Evolutionary conservation across 2,888 invertebrate genomes (phyloP), one percentile per base, ranked within the genome.

Genomic region (Calameuta idolon): DNA sequence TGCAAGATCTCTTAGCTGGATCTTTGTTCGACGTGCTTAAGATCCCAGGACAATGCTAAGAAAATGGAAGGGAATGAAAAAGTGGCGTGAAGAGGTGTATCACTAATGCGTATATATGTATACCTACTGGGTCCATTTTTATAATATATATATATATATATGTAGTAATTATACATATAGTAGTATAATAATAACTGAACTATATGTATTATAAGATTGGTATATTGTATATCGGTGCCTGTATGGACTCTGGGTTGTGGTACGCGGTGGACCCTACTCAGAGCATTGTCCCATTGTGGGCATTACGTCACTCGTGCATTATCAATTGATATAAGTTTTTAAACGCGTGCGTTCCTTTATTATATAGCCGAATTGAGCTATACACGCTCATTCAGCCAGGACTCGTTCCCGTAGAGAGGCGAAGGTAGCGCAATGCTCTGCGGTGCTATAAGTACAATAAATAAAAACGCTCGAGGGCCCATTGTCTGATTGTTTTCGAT

Each of bases 401-500:
- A 35, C 55, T 68, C 75, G n/a, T 40, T n/a, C 75, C 34, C 55
- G 37, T 31, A 34, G 71, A 71, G 71, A 71, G 71, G 71, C 34
- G 34, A 31, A 74, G 30, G 34, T 74, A 74, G n/a, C 69, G 23
- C 69, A 71, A 34, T 71, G 71, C 15, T 76, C 34, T 71, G 68
- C 69, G 69, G 34, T 73, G 71, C 69, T 35, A 73, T 77, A 74
- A 74, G 34, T 74, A 74, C 35, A 77, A 74, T 81, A 88, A 89
- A 86, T 87, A 88, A 86, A 87, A 87, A 87, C 83, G 85, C 81
- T 86, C 83, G 81, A 85, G 85, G 83, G 81, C 81, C 86, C 82
- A 88, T 89, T 89, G 88, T 89, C 76, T 82, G 83, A 88, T 88
- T 88, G 88, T 89, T 89, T 89, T 86, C 79, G 83, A 85, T 79